phyloP scores from a whole-genome alignment of 1,140 invertebrate species.

The Drosophila ironensis region DNA sequence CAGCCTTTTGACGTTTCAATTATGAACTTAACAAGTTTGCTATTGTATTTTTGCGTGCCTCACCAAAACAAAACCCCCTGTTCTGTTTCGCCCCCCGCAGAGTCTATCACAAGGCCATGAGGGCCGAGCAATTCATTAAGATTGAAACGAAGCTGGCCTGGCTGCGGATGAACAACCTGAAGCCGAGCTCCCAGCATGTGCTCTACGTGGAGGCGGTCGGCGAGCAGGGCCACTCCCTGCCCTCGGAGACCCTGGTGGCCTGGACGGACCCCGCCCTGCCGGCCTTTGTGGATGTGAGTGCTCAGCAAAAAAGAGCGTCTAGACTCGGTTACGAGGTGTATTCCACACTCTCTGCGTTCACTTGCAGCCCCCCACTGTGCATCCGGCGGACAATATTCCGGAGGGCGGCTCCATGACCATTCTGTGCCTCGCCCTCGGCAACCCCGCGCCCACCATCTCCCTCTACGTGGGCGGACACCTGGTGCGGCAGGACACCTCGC shows the following conservation, averaged over 20 bases:
- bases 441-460: constrained; percentile 91
- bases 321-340: neutral
- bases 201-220: constrained; percentile 88
- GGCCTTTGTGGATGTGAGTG: constrained; percentile 90
- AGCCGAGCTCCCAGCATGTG: constrained; percentile 90
- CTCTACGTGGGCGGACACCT: constrained; percentile 87
- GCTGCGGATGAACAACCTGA: constrained; percentile 86
- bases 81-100: constrained; percentile 74
- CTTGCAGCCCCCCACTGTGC: constrained; percentile 88
- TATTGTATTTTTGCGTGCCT: no score
- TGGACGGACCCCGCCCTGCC: constrained; percentile 94
- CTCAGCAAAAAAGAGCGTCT: neutral
- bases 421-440: constrained; percentile 91
- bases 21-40: no score
- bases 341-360: constrained; percentile 14
- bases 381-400: constrained; percentile 90
- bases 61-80: neutral
- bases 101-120: constrained; percentile 86
- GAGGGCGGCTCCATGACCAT: constrained; percentile 93
- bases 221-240: constrained; percentile 86
- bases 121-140: constrained; percentile 84
- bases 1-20: no score
- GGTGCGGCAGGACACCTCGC: constrained; percentile 88
- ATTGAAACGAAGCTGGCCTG: constrained; percentile 87
- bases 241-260: constrained; percentile 90